A percentile compares a stretch with the other conserved stretches of the same genome.
These are phyloP conservation scores for Margarornis squamiger DNA, from an alignment of 2,797 vertebrate genomes.

Conservation along the genomic window DNA sequence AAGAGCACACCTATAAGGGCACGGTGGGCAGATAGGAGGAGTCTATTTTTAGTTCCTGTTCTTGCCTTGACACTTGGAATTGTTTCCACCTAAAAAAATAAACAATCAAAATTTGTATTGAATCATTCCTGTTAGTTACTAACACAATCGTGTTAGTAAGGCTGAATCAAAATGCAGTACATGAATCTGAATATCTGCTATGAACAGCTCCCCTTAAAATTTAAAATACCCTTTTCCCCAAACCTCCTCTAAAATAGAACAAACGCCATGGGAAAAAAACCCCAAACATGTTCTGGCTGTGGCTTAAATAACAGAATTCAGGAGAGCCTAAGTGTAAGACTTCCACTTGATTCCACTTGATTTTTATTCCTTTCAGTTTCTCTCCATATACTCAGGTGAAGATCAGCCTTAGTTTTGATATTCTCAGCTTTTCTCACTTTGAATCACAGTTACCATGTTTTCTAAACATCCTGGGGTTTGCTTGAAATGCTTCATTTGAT, in stretches of 20 bases:
- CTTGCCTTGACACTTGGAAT: neutral
- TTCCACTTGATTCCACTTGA: no score
- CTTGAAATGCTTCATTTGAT: neutral
- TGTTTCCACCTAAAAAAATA: neutral
- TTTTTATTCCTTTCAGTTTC: neutral
- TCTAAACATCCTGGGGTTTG: neutral
- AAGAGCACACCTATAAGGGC: neutral
- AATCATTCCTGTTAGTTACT: neutral
- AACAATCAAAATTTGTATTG: neutral
- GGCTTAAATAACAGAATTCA: neutral
- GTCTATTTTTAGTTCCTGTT: neutral
- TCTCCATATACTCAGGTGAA: neutral
- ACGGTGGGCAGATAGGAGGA: neutral
- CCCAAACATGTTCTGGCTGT: neutral
- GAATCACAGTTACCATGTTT: neutral
- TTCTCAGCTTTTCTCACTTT: neutral
- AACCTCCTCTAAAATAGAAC: neutral
- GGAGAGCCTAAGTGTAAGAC: neutral
- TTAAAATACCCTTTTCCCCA: neutral
- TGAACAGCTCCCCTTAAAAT: neutral
- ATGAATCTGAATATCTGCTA: neutral
- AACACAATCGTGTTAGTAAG: neutral
- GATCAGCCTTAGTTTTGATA: neutral
- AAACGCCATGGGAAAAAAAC: accelerated
- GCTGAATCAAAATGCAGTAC: neutral